Evolutionary conservation across 1,140 invertebrate species (phyloP).

Genomic region (Orius insidiosus): DNA sequence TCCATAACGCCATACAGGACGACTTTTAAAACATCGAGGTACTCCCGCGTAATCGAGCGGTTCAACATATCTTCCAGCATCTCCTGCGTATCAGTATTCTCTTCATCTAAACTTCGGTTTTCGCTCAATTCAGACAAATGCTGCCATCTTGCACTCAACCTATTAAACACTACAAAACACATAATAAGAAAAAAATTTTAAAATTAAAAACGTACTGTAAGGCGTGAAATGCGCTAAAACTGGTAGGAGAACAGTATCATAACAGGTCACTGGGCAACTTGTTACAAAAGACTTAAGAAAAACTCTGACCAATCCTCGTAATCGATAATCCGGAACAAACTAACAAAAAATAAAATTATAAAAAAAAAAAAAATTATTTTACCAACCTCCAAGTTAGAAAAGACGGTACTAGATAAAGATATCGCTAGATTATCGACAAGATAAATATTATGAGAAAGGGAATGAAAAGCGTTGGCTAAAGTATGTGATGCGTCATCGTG

Average conservation of each 20-base stretch:
- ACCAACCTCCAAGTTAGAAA: conserved; percentile 44
- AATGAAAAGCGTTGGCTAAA: conserved; percentile 56
- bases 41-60: conserved; percentile 68
- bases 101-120: conserved; percentile 51
- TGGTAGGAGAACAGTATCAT: conserved; percentile 55
- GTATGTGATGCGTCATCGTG: conserved; percentile 62
- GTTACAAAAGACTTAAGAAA: conserved; percentile 74
- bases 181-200: neutral
- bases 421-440: conserved; percentile 42
- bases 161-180: conserved; percentile 15
- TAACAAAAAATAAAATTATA: conserved; percentile 21
- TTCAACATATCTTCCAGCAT: conserved; percentile 77
- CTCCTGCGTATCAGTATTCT: conserved; percentile 65
- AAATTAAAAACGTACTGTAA: conserved; percentile 38
- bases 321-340: conserved; percentile 64
- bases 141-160: conserved; percentile 57
- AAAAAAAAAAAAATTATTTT: neutral
- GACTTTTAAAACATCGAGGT: conserved; percentile 65
- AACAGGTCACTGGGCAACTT: conserved; percentile 61
- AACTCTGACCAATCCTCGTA: conserved; percentile 62
- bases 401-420: conserved; percentile 42
- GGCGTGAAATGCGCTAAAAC: conserved; percentile 57
- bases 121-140: conserved; percentile 57
- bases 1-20: conserved; percentile 31
- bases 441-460: conserved; percentile 68